These are phyloP conservation scores for Ctenoplectra terminalis DNA, from an alignment of 1,140 invertebrate species.

Conservation along the genomic window DNA sequence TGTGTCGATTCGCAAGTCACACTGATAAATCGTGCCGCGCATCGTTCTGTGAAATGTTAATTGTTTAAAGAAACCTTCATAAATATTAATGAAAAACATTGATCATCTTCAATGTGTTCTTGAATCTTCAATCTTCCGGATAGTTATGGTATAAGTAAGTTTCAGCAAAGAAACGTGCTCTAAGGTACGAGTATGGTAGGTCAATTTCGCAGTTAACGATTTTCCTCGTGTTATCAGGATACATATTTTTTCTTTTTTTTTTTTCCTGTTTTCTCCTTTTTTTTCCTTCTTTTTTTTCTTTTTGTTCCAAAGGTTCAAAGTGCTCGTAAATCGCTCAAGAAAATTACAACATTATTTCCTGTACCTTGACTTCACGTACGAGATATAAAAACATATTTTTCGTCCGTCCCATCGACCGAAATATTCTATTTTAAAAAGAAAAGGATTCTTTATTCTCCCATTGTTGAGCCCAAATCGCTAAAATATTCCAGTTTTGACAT, in stretches of 20 bases:
- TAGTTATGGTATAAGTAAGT: background rate
- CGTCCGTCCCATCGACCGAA: background rate
- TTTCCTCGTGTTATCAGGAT: no score
- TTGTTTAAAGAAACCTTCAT: background rate
- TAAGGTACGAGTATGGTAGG: no score
- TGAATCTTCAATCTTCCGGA: background rate
- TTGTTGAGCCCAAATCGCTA: background rate
- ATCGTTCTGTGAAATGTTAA: background rate
- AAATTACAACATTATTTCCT: background rate
- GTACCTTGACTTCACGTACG: background rate
- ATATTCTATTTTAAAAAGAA: background rate
- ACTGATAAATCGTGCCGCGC: no score
- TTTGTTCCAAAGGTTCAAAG: background rate
- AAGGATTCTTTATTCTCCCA: background rate
- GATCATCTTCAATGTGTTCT: no score
- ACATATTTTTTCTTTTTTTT: no score
- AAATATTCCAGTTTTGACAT: background rate
- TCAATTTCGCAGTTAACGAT: no score
- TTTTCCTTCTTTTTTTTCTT: no score
- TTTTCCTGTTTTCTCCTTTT: no score
- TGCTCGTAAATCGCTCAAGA: background rate
- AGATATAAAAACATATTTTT: background rate
- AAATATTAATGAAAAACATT: constrained; percentile 2
- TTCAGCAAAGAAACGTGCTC: background rate
- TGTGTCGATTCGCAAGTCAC: no score